Base-by-base conservation (phyloP, 2,113 vertebrate species). In the Cromileptes altivelis region DNA sequence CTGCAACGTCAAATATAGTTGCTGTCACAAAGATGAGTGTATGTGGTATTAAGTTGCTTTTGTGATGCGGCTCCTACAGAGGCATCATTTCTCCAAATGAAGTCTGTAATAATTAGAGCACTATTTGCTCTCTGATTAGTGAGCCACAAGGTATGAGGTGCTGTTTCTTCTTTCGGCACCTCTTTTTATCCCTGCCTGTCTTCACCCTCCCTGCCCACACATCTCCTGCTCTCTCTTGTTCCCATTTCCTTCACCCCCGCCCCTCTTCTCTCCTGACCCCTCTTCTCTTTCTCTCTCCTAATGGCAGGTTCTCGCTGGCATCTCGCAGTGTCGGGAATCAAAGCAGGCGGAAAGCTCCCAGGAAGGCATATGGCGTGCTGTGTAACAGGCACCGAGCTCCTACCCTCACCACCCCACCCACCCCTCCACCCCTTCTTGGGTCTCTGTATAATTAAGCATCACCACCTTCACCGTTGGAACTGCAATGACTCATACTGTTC, bases 381-480 rank as follows among this genome's bases (percentile, higher is more conserved):
- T 62, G 80, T 82, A 84, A 76, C 85, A 70, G 75, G 74, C 74
- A 8, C 63, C 45, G 37, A 77, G 80, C 74, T 4, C 70, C 60
- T 78, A 45, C 80, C 7, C 30, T 47, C 33, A 27, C 42, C 45
- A 33, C 23, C 37, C 14, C 27, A 57, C 18, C 27, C 21, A 18
- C 19, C 37, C 47, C 7, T 12, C 62, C 67, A 30, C 57, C 75
- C 33, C 27, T 37, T 63, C 49, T 47, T 47, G 74, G 65, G 63
- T 81, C 82, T 64, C 67, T 89, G 82, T 89, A 90, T 90, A 90
- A 91, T 74, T 91, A 91, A 89, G 70, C 88, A 78, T 82, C 85
- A 69, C 89, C 78, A 88, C 76, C 92, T 89, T 93, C 83, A 61
- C 53, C 11, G 8, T 86, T 86, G 70, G 64, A 77, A 57, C 80